Evolutionary conservation across 2,888 invertebrate species (phyloP).

Genomic region (Dastarcus helophoroides): DNA sequence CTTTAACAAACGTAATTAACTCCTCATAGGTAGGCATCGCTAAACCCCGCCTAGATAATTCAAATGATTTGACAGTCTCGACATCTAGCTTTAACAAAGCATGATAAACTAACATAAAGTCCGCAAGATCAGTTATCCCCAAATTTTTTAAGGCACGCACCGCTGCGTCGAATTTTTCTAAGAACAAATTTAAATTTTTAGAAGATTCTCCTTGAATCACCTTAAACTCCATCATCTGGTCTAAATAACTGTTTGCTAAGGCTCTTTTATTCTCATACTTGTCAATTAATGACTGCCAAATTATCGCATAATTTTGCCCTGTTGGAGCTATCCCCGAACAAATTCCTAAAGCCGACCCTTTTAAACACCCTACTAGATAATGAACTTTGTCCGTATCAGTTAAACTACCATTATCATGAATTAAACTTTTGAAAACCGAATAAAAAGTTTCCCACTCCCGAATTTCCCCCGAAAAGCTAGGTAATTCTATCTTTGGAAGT

Average conservation of each 20-base stretch:
- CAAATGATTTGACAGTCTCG: not conserved
- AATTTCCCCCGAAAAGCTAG: too few relatives aligned
- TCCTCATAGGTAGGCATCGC: not conserved
- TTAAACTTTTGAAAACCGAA: slow-evolving; percentile 1
- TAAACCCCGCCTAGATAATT: not conserved
- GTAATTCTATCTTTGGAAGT: too few relatives aligned
- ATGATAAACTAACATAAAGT: too few relatives aligned
- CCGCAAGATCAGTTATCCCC: not conserved
- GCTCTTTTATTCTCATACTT: slow-evolving; percentile 3
- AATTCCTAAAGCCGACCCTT: slow-evolving; percentile 1
- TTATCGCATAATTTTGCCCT: slow-evolving; percentile 1
- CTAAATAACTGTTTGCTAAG: slow-evolving; percentile 2
- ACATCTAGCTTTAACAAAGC: too few relatives aligned
- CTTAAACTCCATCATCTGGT: slow-evolving; percentile 2
- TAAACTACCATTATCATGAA: slow-evolving; percentile 1
- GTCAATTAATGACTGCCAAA: not conserved
- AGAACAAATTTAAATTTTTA: not conserved
- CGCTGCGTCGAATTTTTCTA: slow-evolving; percentile 2
- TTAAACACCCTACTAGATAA: not conserved
- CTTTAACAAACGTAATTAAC: slow-evolving; percentile 1
- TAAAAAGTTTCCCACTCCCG: too few relatives aligned
- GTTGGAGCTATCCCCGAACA: not conserved
- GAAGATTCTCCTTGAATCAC: not conserved
- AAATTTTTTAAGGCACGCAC: not conserved
- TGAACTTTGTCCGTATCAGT: slow-evolving; percentile 1